Percentiles rank a stretch among this genome's conserved stretches.
Evolutionary conservation across 1,140 invertebrate genomes (phyloP).

Genomic region (Drosophila kurseongensis): DNA sequence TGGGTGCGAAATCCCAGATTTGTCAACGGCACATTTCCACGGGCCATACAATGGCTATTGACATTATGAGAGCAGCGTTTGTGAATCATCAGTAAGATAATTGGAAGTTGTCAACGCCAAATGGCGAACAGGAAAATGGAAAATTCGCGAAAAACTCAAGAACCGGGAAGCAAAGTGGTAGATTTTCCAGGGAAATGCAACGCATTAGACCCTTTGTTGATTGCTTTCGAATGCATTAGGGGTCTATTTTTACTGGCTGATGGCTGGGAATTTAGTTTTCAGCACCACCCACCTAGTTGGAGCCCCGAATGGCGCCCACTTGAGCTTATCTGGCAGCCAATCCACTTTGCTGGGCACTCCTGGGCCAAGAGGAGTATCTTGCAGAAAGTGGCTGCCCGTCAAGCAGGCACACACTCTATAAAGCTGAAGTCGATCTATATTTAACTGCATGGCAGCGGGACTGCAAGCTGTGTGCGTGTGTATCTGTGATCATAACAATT

Average conservation of each 20-base stretch:
- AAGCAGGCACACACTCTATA: constrained; percentile 72
- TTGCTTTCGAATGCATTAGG: constrained; percentile 59
- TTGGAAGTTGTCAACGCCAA: constrained; percentile 66
- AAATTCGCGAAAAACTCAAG: constrained; percentile 16
- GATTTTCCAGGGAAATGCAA: constrained; percentile 29
- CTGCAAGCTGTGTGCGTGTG: constrained; percentile 18
- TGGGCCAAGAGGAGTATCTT: constrained; percentile 20
- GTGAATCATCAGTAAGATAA: constrained; percentile 65
- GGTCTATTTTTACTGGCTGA: constrained; percentile 48
- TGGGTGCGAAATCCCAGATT: constrained; percentile 52
- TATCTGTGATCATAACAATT: constrained; percentile 81
- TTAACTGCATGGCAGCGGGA: constrained; percentile 69
- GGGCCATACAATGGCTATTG: constrained; percentile 52
- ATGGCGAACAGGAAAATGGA: not conserved
- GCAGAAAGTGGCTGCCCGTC: constrained; percentile 62
- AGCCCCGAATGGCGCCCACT: constrained; percentile 54
- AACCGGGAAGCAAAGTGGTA: constrained; percentile 19
- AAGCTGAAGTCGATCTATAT: constrained; percentile 65
- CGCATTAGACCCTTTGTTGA: constrained; percentile 49
- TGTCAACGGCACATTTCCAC: constrained; percentile 49
- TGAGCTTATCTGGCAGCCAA: constrained; percentile 50
- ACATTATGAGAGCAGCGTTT: constrained; percentile 29
- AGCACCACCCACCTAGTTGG: constrained; percentile 58
- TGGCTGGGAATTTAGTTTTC: constrained; percentile 36
- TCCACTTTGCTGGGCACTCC: constrained; percentile 1